These are phyloP conservation scores for Acanthurus tractus DNA, from an alignment of 2,797 vertebrate genomes.

Conservation along the genomic window DNA sequence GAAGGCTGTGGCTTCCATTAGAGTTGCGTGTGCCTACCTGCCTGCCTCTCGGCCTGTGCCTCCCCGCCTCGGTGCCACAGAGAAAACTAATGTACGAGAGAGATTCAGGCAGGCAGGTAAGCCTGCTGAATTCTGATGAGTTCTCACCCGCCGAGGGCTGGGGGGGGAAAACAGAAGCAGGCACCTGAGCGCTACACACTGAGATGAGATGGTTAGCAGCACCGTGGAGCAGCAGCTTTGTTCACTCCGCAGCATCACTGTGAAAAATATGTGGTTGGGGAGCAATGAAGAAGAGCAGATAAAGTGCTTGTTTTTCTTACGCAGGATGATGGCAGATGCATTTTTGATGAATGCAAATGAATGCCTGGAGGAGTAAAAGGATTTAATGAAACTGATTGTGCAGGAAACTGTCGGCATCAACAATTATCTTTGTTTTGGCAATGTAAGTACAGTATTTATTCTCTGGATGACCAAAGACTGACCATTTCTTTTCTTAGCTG, in stretches of 20 bases:
- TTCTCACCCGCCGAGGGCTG: slow-evolving; percentile 48
- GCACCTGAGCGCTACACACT: slow-evolving; percentile 56
- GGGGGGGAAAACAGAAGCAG: slow-evolving; percentile 39
- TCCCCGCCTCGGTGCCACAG: slow-evolving; percentile 34
- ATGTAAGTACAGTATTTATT: not conserved
- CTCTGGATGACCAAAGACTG: not conserved
- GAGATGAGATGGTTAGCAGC: slow-evolving; percentile 63
- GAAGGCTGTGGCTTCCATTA: slow-evolving; percentile 63
- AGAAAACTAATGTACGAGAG: slow-evolving; percentile 52
- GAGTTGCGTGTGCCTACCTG: slow-evolving; percentile 50
- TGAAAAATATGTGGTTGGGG: slow-evolving; percentile 41
- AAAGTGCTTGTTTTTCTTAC: slow-evolving; percentile 25
- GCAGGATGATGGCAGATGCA: not conserved
- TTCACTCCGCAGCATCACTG: slow-evolving; percentile 39
- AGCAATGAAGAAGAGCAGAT: slow-evolving; percentile 34
- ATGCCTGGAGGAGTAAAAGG: not conserved
- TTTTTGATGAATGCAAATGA: slow-evolving; percentile 38
- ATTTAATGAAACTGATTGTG: slow-evolving; percentile 27
- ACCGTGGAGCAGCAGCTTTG: slow-evolving; percentile 50
- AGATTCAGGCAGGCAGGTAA: slow-evolving; percentile 62
- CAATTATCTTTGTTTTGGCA: not conserved
- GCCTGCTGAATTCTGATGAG: slow-evolving; percentile 71
- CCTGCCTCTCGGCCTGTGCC: slow-evolving; percentile 23
- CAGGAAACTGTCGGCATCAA: not conserved
- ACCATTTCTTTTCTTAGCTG: not conserved